These are phyloP conservation scores for Troglohyphantes excavatus DNA, from an alignment of 2,888 invertebrate genomes.

Conservation along the genomic window DNA sequence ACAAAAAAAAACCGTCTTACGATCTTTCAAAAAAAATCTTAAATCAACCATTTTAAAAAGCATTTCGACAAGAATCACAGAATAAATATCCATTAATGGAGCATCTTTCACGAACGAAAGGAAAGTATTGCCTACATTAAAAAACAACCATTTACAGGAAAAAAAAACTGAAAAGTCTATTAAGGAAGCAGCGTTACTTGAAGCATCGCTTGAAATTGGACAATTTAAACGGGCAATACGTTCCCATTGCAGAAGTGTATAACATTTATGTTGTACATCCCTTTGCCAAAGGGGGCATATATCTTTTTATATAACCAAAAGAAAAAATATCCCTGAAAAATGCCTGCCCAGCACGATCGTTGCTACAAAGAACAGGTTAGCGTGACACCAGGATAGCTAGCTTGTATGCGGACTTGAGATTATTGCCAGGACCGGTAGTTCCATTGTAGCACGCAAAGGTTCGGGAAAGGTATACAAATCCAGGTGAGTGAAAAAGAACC, in stretches of 20 bases:
- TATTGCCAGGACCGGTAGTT: constrained; percentile 27
- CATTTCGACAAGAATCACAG: too few species aligned
- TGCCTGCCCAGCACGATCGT: constrained; percentile 39
- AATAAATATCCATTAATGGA: too few species aligned
- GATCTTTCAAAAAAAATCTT: too few species aligned
- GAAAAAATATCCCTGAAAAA: constrained; percentile 49
- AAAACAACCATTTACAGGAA: not conserved
- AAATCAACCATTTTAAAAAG: too few species aligned
- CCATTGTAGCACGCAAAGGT: constrained; percentile 58
- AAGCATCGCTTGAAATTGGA: constrained; percentile 14
- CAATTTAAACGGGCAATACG: constrained; percentile 20
- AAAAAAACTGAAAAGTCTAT: constrained; percentile 6
- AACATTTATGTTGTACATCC: constrained; percentile 34
- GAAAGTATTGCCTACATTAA: not conserved
- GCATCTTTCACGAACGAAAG: too few species aligned
- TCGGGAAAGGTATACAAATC: constrained; percentile 8
- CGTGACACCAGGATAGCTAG: constrained; percentile 38
- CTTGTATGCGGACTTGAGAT: constrained; percentile 44
- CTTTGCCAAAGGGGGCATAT: constrained; percentile 29
- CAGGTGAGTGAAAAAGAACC: constrained; percentile 63
- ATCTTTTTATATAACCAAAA: constrained; percentile 30
- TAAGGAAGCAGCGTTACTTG: too few species aligned
- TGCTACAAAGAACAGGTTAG: constrained; percentile 16
- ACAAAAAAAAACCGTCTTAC: too few species aligned
- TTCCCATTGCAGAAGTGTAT: constrained; percentile 32